These are phyloP conservation scores for Camelus dromedarius DNA, from an alignment of 2,113 vertebrate genomes.

Conservation along the genomic window DNA sequence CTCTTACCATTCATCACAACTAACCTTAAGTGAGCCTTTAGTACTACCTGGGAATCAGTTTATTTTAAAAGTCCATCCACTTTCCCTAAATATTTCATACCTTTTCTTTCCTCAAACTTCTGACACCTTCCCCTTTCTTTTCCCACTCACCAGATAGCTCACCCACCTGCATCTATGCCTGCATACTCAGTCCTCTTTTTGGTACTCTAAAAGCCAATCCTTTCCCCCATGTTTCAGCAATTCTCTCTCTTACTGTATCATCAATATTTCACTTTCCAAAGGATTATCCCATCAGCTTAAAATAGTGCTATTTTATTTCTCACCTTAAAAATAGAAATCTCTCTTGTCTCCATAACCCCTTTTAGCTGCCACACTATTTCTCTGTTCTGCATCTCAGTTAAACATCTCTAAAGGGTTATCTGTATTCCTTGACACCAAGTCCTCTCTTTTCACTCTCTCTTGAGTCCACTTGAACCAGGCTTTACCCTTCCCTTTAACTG, in stretches of 20 bases:
- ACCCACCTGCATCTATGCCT: background rate
- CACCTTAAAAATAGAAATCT: background rate
- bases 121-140: too few species aligned
- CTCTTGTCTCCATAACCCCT: background rate
- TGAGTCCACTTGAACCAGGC: background rate
- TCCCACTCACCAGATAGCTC: background rate
- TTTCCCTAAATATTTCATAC: background rate
- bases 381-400: conserved; percentile 34
- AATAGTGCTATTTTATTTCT: background rate
- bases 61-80: background rate
- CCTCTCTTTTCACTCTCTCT: background rate
- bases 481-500: background rate
- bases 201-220: background rate
- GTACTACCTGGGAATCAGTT: background rate
- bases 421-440: background rate
- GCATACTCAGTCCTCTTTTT: background rate
- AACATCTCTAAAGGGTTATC: background rate
- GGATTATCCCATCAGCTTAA: background rate
- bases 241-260: background rate
- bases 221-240: background rate
- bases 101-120: background rate
- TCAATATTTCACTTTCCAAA: background rate
- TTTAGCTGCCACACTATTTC: background rate
- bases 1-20: conserved; percentile 1
- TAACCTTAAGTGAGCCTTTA: background rate